Base-by-base conservation (phyloP, 2,888 invertebrate genomes). In the Folsomia candida region DNA sequence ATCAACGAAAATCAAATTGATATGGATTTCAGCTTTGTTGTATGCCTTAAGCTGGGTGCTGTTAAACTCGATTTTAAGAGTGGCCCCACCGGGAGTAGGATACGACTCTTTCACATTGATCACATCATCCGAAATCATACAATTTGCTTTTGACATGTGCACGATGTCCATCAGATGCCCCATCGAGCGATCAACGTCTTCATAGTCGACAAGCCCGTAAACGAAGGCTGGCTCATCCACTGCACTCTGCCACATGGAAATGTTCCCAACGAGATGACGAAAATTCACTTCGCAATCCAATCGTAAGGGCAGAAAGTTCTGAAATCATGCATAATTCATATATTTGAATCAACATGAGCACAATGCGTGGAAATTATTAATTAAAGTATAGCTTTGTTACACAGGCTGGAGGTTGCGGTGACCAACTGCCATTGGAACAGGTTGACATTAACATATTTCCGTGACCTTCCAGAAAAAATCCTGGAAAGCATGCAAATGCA, bases 1-100 rank as follows among this genome's bases (percentile, higher is more conserved):
- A 58, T 78, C 75, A 2, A 79, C 63, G 67, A 78, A 79, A 64
- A 79, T 75, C 60, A 79, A 73, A 47, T 72, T 76, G 26, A 79
- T 67, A 58, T 73, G 76, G n/a, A 79, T 24, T 22, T 76, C 76
- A 6, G 76, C 71, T 47, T 71, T 73, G 61, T 67, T 72, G 69
- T 70, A 79, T 9, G 78, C 77, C 24, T 74, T 74, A 2, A 79
- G 66, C 11, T 67, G 27, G 2, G 60, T 63, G 25, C 70, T 76
- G 26, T 76, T 73, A 64, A 78, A 78, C 6, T 68, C 24, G 11
- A 79, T 68, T 51, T 67, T 69, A 4, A 78, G 28, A 2, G 69
- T n/a, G 51, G 61, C 63, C 9, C 26, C 29, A 24, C 18, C 24
- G 0, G 29, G 47, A 11, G n/a, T 26, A 14, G 28, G 72, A 22